Evolutionary conservation across 2,888 invertebrate genomes (phyloP).

Genomic region (Pemphredon lugubris): DNA sequence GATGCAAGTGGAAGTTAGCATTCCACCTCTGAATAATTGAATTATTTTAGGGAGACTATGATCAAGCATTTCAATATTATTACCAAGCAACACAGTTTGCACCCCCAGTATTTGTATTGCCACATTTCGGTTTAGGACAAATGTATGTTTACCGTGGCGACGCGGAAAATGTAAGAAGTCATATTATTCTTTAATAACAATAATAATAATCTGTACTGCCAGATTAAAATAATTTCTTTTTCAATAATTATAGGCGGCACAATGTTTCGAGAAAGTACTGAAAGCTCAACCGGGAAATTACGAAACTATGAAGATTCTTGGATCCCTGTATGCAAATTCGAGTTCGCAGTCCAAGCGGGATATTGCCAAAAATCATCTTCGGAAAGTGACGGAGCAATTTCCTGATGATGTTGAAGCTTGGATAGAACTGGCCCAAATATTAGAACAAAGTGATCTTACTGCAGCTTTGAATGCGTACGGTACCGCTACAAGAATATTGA

Average conservation of each 20-base stretch:
- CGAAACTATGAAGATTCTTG: conserved; percentile 99
- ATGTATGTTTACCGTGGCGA: conserved; percentile 99
- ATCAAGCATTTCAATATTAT: conserved; percentile 99
- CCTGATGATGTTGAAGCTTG: conserved; percentile 99
- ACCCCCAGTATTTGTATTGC: conserved; percentile 95
- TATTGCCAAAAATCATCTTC: conserved; percentile 95
- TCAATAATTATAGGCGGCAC: conserved; percentile 90
- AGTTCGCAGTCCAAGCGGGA: conserved; percentile 94
- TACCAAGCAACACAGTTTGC: conserved; percentile 99
- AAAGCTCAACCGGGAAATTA: conserved; percentile 99
- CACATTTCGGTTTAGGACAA: conserved; percentile 98
- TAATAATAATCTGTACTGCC: no score
- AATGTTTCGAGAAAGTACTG: conserved; percentile 99
- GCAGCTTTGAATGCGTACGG: conserved; percentile 94
- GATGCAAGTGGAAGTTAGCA: no score
- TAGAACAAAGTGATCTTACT: conserved; percentile 95
- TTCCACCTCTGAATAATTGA: conserved; percentile 3
- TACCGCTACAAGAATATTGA: conserved; percentile 95
- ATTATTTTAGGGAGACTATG: conserved; percentile 88
- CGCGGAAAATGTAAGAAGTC: conserved; percentile 90
- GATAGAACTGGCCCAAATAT: conserved; percentile 99
- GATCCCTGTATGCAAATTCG: conserved; percentile 96
- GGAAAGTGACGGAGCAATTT: conserved; percentile 97
- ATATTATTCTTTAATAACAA: no score
- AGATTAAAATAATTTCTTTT: neutral